Evolutionary conservation across 1,140 invertebrate genomes (phyloP).

Genomic region (Leptonema lineaticorne): DNA sequence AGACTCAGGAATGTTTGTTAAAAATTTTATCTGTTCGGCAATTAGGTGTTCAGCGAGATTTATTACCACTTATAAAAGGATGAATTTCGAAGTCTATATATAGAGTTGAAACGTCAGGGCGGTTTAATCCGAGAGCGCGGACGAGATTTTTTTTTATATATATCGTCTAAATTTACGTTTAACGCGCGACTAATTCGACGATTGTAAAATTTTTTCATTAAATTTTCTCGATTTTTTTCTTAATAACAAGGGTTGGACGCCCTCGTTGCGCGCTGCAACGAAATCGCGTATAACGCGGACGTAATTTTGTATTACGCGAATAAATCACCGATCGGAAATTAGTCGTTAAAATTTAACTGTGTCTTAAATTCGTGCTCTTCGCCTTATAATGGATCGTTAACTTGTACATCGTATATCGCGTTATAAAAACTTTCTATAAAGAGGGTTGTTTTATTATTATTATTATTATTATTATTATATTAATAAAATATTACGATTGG

Average conservation of each 20-base stretch:
- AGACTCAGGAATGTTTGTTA: conserved; percentile 37
- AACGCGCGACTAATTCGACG: not conserved
- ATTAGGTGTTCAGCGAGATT: conserved; percentile 36
- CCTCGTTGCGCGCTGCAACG: not conserved
- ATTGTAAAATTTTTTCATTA: not conserved
- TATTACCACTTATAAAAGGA: conserved; percentile 37
- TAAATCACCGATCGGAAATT: conserved; percentile 2
- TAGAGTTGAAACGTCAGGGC: conserved; percentile 8
- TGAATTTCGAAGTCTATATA: conserved; percentile 26
- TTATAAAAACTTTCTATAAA: too few relatives aligned
- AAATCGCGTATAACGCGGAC: not conserved
- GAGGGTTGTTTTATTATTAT: too few relatives aligned
- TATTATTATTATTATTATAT: too few relatives aligned
- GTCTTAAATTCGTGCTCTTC: conserved; percentile 4
- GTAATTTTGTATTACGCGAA: not conserved
- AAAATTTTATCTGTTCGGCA: conserved; percentile 34
- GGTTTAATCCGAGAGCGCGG: not conserved
- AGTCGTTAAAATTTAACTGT: conserved; percentile 13
- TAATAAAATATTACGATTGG: too few relatives aligned
- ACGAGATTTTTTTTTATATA: too few relatives aligned
- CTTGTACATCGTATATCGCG: too few relatives aligned
- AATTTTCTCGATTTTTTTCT: not conserved
- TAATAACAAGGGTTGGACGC: not conserved
- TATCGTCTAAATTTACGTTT: too few relatives aligned
- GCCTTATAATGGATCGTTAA: not conserved